phyloP scores from a whole-genome alignment of 1,140 invertebrate genomes.

The Leptinotarsa undecemlineata region DNA sequence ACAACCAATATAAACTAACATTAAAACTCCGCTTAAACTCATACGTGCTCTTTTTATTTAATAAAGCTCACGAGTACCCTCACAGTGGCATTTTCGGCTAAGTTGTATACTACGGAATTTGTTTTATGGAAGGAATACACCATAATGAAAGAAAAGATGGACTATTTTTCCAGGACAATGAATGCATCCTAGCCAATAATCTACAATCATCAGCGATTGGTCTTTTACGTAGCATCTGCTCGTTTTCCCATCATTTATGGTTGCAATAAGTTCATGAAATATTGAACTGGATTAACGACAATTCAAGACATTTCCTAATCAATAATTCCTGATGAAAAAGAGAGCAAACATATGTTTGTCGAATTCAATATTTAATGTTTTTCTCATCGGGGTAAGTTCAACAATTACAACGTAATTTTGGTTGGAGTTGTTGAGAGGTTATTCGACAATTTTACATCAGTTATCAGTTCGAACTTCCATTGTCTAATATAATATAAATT shows the following conservation, averaged over 20 bases:
- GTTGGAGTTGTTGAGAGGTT: too few species aligned
- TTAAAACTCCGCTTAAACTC: conserved; percentile 13
- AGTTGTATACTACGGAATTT: background rate
- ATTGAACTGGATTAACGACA: background rate
- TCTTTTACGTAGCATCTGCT: background rate
- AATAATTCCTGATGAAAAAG: too few species aligned
- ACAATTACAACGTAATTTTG: too few species aligned
- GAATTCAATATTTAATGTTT: too few species aligned
- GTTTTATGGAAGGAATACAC: background rate
- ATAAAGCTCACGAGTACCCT: conserved; percentile 7
- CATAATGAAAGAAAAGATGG: background rate
- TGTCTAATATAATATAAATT: too few species aligned
- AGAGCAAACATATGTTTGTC: too few species aligned
- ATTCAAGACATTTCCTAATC: too few species aligned
- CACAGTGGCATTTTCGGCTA: background rate
- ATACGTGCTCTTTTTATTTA: conserved; percentile 22
- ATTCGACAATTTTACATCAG: too few species aligned
- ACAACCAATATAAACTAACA: conserved; percentile 14
- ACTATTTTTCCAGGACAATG: background rate
- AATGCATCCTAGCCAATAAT: background rate
- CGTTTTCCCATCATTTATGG: background rate
- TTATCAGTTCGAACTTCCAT: too few species aligned
- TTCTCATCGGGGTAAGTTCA: too few species aligned
- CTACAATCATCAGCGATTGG: background rate
- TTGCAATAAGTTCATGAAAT: background rate